Evolutionary conservation across 2,888 invertebrate genomes (phyloP), one percentile per base, ranked within the genome.

Genomic region (Tetropium fuscum): DNA sequence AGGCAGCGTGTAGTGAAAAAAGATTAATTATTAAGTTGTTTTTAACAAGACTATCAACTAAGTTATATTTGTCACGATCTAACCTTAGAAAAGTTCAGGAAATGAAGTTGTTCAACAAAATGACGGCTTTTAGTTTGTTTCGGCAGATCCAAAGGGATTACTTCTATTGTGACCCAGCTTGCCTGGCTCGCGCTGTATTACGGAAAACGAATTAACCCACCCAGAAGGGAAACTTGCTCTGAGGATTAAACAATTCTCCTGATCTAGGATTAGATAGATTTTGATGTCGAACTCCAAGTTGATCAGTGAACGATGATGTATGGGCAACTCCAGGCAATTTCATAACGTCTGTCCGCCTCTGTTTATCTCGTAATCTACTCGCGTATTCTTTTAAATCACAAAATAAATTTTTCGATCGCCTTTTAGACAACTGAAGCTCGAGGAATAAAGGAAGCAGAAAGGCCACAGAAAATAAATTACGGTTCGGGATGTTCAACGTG

Each of bases 71-170:
- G 69, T 69, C 70, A 68, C 62, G 65, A 60, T 66, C 58, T 66
- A 66, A 72, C 70, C 68, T 54, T 53, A 63, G 67, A 67, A 73
- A 75, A 72, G 71, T 75, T 72, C 74, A 63, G 68, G 66, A 66
- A 73, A 70, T 69, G 74, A 74, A 76, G 73, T 78, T 76, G 75
- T 74, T 73, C 72, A 74, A 70, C 72, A 75, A 76, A 77, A 78
- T 77, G 78, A 75, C 76, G 77, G 74, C 78, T 77, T 75, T 76
- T 69, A 75, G 77, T 78, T 78, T 79, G 78, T 77, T 78, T 76
- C 74, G 75, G 70, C 70, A 71, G 72, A 77, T 77, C 75, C 77
- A 58, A 51, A 63, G 74, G 77, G 79, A 78, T 79, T 80, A 79
- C 70, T 66, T 71, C 76, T 73, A 79, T 79, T 80, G 79, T 79